Evolutionary conservation across 1,140 invertebrate genomes (phyloP).

Genomic region (Drosophila leontia): DNA sequence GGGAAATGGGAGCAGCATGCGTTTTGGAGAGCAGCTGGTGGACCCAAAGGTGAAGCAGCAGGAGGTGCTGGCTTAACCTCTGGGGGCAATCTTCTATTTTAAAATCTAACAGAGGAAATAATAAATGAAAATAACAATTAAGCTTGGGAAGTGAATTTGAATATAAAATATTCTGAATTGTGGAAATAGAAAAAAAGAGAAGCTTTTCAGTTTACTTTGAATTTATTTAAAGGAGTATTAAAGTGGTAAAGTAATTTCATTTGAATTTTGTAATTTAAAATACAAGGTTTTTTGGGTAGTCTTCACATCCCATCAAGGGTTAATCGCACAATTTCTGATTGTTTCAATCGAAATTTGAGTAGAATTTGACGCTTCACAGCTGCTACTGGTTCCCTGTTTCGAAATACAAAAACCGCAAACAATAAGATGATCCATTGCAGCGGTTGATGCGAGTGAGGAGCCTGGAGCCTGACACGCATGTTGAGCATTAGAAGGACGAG

Average conservation of each 20-base stretch:
- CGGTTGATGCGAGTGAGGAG: not conserved
- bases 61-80: slow-evolving; percentile 24
- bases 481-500: slow-evolving; percentile 57
- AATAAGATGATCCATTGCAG: slow-evolving; percentile 56
- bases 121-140: slow-evolving; percentile 9
- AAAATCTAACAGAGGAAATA: not conserved
- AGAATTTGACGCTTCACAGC: slow-evolving; percentile 48
- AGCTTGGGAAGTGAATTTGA: not conserved
- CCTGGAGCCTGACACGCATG: slow-evolving; percentile 63
- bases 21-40: slow-evolving; percentile 42
- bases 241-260: no score
- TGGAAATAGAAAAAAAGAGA: not conserved
- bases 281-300: not conserved
- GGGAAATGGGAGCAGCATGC: slow-evolving; percentile 37
- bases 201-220: not conserved
- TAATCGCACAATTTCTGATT: slow-evolving; percentile 56
- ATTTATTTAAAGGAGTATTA: no score
- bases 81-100: not conserved
- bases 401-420: slow-evolving; percentile 53
- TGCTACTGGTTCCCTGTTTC: slow-evolving; percentile 32
- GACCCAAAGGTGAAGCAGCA: slow-evolving; percentile 28
- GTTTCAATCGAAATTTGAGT: slow-evolving; percentile 51
- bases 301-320: slow-evolving; percentile 8
- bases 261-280: not conserved
- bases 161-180: not conserved